These are phyloP conservation scores for Macrochelys suwanniensis DNA, from an alignment of 2,797 vertebrate species.

Conservation along the genomic window DNA sequence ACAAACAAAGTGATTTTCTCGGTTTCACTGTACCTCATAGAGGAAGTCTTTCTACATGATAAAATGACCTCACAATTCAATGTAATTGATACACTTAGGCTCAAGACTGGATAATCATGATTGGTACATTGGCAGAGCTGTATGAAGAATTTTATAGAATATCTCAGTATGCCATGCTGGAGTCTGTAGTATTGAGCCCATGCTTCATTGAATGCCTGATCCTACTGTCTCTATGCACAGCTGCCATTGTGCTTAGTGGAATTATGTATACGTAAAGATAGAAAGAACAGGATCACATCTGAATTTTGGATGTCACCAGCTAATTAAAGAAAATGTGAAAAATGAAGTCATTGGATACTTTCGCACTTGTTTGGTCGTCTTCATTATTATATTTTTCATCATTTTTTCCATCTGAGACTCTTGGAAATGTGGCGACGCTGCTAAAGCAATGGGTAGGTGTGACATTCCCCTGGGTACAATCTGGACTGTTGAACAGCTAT, in stretches of 20 bases:
- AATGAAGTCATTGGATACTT: too few species aligned
- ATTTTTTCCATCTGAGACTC: too few species aligned
- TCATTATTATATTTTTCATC: too few species aligned
- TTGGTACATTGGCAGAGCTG: background rate
- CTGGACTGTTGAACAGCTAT: too few species aligned
- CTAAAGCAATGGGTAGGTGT: too few species aligned
- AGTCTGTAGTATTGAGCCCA: background rate
- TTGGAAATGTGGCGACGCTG: too few species aligned
- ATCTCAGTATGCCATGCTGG: background rate
- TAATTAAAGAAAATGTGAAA: too few species aligned
- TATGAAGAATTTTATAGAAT: background rate
- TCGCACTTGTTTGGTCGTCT: too few species aligned
- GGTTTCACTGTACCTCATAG: background rate
- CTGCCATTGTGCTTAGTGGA: background rate
- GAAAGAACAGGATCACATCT: too few species aligned
- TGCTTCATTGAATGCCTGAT: background rate
- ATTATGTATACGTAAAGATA: too few species aligned
- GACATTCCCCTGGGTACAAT: too few species aligned
- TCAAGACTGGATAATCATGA: background rate
- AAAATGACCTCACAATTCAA: background rate
- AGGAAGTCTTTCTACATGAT: background rate
- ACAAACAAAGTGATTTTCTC: background rate
- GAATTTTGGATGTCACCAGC: too few species aligned
- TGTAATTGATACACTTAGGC: background rate
- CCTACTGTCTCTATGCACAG: background rate